Base-by-base conservation (phyloP, 2,888 invertebrate species). In the Clanis bilineata region DNA sequence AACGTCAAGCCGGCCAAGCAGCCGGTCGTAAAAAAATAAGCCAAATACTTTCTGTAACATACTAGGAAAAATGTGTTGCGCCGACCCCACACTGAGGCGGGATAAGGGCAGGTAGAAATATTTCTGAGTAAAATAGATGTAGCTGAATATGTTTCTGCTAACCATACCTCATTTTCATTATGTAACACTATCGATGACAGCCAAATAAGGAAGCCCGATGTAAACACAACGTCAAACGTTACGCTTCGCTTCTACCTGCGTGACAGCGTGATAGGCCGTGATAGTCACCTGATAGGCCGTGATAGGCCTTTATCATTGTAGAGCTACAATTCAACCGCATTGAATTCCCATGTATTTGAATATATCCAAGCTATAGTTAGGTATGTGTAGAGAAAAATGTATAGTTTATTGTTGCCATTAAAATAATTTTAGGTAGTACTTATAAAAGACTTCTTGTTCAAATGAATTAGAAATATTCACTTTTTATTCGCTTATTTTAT, bases 141-240 rank as follows among this genome's bases (percentile, higher is more conserved):
- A 39, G 12, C 22, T 6, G 44, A 6, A 12, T 38, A 54, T 32
- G 44, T 56, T 38, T 59, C 25, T 74, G 81, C 78, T 56, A 22
- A 62, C 85, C 6, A 25, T 85, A 74, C 75, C 6, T 36, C 61
- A 65, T 64, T 62, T 65, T 68, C 68, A 74, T 80, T 80, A 80
- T 71, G 72, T 79, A 80, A 80, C 71, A 56, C 59, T 57, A 66
- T 56, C 67, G 59, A 60, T 81, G 79, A 81, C 82, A 77, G 65
- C 78, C 79, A 83, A 84, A 88, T 85, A 86, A 78, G 80, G 81
- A 77, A 83, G 76, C 66, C 65, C 63, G 67, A 69, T 66, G 82
- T 82, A 84, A 86, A 87, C 83, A 85, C 66, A 18, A 51, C 38
- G 25, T 39, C 23, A 58, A 58, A 28, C 18, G 15, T 28, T 18